Percentiles rank a stretch among this genome's conserved stretches.
phyloP scores from a whole-genome alignment of 2,888 invertebrate genomes.

The Noctua comes region DNA sequence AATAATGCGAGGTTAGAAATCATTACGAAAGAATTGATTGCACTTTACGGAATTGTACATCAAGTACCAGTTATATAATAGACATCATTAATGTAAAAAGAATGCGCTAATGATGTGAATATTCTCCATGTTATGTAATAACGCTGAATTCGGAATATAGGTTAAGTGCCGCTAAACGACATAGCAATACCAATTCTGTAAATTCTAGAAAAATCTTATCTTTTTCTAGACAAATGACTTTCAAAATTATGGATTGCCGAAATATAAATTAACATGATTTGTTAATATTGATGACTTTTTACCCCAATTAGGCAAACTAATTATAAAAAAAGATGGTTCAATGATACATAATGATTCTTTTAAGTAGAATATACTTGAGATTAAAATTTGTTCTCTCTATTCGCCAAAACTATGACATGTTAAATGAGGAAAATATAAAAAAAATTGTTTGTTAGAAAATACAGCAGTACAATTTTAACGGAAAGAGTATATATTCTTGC shows the following conservation, averaged over 20 bases:
- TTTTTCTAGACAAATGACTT: background rate
- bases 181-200: background rate
- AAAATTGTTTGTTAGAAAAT: background rate
- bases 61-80: background rate
- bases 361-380: background rate
- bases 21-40: slow-evolving; percentile 2
- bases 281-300: slow-evolving; percentile 5
- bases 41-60: background rate
- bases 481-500: background rate
- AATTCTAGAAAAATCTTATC: background rate
- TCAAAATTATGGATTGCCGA: background rate
- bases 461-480: background rate
- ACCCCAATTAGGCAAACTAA: slow-evolving; percentile 1
- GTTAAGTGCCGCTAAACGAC: background rate
- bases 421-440: background rate
- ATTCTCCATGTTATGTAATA: slow-evolving; percentile 1
- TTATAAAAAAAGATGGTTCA: background rate
- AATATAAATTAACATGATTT: background rate
- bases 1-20: too few species aligned
- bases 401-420: background rate
- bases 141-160: background rate
- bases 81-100: too few species aligned
- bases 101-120: background rate
- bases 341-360: background rate
- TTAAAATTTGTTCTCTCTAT: background rate